These are phyloP conservation scores for Anseranas semipalmata DNA, from an alignment of 2,113 vertebrate species.

Conservation along the genomic window DNA sequence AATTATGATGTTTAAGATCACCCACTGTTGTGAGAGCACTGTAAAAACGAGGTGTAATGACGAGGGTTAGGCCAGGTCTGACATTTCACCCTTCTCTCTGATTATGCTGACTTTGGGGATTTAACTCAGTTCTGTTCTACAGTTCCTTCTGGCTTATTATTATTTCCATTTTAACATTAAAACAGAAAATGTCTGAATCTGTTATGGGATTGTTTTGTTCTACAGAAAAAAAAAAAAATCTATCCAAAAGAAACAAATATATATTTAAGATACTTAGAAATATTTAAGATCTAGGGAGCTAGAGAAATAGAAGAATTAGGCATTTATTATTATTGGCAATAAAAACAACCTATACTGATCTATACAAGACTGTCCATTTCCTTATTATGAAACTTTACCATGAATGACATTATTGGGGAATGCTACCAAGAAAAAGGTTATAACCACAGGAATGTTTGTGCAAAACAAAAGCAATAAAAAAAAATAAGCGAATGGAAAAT, in stretches of 20 bases:
- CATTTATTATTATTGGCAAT: neutral
- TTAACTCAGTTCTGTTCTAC: neutral
- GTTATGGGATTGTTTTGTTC: neutral
- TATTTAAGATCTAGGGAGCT: neutral
- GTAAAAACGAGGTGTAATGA: slow-evolving; percentile 32
- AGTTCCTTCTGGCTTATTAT: neutral
- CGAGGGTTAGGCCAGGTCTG: slow-evolving; percentile 26
- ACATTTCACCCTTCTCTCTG: slow-evolving; percentile 21
- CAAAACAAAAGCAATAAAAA: neutral
- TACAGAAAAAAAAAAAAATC: neutral
- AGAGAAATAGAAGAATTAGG: neutral
- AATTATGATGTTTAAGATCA: slow-evolving; percentile 58
- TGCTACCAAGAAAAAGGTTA: neutral
- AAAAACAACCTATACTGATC: neutral
- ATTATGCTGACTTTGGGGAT: neutral
- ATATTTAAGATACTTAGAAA: neutral
- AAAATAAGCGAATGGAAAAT: neutral
- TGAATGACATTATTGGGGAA: neutral
- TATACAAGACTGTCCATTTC: neutral
- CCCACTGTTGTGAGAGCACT: slow-evolving; percentile 29
- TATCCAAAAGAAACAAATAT: neutral
- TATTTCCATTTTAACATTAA: neutral
- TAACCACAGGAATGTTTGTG: neutral
- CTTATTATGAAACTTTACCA: neutral
- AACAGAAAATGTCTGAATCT: neutral